phyloP scores from a whole-genome alignment of 2,888 invertebrate genomes.

The Baccha elongata region DNA sequence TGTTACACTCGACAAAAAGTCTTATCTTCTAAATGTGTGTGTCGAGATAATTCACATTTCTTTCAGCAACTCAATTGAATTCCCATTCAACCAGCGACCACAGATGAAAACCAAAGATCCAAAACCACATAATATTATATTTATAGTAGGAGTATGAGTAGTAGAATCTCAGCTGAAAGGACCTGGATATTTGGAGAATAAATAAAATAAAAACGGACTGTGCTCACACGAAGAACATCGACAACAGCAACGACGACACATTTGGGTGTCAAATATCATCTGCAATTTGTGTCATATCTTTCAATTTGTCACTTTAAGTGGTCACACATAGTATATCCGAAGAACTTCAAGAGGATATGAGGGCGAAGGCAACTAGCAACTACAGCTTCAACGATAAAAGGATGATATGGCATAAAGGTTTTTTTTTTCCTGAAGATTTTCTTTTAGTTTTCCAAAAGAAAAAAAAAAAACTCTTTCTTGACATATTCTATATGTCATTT shows the following conservation, averaged over 20 bases:
- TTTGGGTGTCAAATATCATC: conserved; percentile 74
- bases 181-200: conserved; percentile 32
- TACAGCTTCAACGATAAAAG: conserved; percentile 57
- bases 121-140: conserved; percentile 36
- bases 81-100: conserved; percentile 51
- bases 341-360: conserved; percentile 8
- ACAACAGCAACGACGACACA: conserved; percentile 59
- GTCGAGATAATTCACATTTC: conserved; percentile 61
- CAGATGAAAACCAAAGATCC: conserved; percentile 57
- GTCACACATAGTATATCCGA: conserved; percentile 58
- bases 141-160: background rate
- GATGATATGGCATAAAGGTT: conserved; percentile 66
- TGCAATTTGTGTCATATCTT: conserved; percentile 74
- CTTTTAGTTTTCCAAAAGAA: conserved; percentile 4
- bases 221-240: conserved; percentile 16
- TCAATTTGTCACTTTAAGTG: conserved; percentile 74
- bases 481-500: conserved; percentile 46
- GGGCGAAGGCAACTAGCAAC: conserved; percentile 6
- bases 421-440: conserved; percentile 10
- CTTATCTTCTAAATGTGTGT: conserved; percentile 52
- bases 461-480: conserved; percentile 21
- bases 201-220: conserved; percentile 3
- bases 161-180: conserved; percentile 58
- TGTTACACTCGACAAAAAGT: conserved; percentile 56
- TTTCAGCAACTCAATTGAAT: conserved; percentile 60